These are phyloP conservation scores for Tetragnatha montana DNA, from an alignment of 2,888 invertebrate genomes.

Conservation along the genomic window DNA sequence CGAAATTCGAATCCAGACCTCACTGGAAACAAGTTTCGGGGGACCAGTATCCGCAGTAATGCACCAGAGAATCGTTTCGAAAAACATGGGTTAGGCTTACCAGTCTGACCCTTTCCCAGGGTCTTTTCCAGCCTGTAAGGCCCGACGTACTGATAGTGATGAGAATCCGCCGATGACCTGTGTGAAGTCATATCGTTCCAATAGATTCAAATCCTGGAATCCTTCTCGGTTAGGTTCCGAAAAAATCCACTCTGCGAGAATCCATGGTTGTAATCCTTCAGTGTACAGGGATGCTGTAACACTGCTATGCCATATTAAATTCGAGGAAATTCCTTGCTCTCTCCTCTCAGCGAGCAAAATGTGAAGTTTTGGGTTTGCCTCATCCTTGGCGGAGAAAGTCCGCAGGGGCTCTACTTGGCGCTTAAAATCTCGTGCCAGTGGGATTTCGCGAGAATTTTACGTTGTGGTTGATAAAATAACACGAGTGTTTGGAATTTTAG, in stretches of 20 bases:
- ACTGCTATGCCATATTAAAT: constrained; percentile 68
- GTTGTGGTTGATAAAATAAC: background rate
- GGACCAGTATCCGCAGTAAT: background rate
- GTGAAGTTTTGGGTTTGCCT: constrained; percentile 61
- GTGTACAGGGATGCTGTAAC: constrained; percentile 53
- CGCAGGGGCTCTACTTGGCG: constrained; percentile 27
- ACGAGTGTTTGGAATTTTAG: no score
- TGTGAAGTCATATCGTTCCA: constrained; percentile 78
- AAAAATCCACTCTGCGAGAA: constrained; percentile 64
- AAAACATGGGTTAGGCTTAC: constrained; percentile 79
- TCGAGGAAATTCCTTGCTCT: constrained; percentile 60
- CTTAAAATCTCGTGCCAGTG: background rate
- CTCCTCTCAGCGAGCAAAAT: constrained; percentile 64
- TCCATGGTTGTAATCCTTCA: constrained; percentile 61
- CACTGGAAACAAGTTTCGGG: background rate
- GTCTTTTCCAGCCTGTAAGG: constrained; percentile 99
- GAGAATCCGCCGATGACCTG: constrained; percentile 64
- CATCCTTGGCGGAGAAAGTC: background rate
- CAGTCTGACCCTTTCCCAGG: constrained; percentile 99
- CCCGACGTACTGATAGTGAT: constrained; percentile 90
- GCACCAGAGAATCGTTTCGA: background rate
- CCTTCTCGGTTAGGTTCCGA: constrained; percentile 56
- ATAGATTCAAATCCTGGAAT: constrained; percentile 76
- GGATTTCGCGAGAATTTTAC: background rate
- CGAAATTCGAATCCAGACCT: background rate